phyloP scores from a whole-genome alignment of 2,797 vertebrate species.

The Pantherophis vulpinus region DNA sequence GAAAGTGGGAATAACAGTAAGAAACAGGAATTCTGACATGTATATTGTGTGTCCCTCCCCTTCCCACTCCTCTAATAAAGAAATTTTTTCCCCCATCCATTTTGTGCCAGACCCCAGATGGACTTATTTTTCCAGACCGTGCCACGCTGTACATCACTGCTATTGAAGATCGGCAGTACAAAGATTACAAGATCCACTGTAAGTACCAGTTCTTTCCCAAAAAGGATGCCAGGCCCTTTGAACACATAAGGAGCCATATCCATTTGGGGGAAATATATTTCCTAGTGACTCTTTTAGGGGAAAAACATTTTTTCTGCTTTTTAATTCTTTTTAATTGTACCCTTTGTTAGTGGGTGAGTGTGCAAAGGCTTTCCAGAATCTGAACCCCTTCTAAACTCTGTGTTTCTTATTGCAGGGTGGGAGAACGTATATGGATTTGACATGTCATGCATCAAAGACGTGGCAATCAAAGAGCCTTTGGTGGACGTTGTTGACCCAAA shows the following conservation, averaged over 20 bases:
- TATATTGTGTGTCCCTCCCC: not conserved
- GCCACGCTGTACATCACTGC: constrained; percentile 90
- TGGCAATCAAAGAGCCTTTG: constrained; percentile 91
- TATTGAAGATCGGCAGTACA: constrained; percentile 93
- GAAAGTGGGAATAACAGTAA: not conserved
- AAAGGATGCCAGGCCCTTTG: not conserved
- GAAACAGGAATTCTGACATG: not conserved
- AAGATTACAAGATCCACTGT: constrained; percentile 98
- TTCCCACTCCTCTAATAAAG: too few species aligned
- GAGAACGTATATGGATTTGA: constrained; percentile 94
- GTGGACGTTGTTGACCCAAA: constrained; percentile 94
- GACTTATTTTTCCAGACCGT: constrained; percentile 91
- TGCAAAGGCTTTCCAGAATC: not conserved
- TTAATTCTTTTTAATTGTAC: not conserved
- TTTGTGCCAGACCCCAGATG: constrained; percentile 81
- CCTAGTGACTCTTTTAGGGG: not conserved
- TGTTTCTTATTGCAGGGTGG: constrained; percentile 79
- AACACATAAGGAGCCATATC: not conserved
- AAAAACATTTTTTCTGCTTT: not conserved
- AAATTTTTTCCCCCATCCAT: not conserved
- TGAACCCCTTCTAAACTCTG: not conserved
- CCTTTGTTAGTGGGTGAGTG: not conserved
- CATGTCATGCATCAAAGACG: constrained; percentile 95
- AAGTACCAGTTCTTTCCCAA: constrained; percentile 56
- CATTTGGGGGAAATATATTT: not conserved